These are phyloP conservation scores for Panurus biarmicus DNA, from an alignment of 2,113 vertebrate genomes.

Conservation along the genomic window DNA sequence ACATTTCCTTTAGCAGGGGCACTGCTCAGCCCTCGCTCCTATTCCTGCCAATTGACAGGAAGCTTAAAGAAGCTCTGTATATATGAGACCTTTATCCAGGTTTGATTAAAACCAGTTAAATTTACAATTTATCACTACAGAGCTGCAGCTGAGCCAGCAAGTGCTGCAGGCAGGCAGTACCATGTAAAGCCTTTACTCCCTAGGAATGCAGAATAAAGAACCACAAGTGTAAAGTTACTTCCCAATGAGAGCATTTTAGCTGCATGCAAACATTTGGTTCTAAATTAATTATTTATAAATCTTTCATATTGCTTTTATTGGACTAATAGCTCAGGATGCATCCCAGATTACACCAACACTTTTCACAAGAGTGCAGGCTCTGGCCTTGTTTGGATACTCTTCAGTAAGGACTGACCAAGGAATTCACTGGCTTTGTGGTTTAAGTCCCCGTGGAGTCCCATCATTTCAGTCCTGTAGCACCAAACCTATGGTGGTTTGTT, in stretches of 20 bases:
- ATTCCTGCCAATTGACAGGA: neutral
- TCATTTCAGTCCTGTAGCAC: neutral
- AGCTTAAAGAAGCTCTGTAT: neutral
- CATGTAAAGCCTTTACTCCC: neutral
- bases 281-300: neutral
- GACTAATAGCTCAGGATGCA: neutral
- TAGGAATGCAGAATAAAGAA: neutral
- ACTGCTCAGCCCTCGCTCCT: neutral
- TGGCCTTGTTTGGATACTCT: neutral
- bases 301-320: neutral
- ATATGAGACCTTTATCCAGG: neutral
- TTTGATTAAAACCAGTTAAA: neutral
- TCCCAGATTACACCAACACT: neutral
- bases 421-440: neutral
- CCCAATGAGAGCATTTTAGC: neutral
- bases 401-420: neutral
- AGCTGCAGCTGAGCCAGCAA: neutral
- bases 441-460: fast-evolving
- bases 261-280: neutral
- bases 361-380: neutral
- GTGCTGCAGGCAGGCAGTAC: neutral
- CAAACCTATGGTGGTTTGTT: neutral
- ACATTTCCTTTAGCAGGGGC: neutral
- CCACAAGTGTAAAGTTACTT: neutral
- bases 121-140: neutral